phyloP scores from a whole-genome alignment of 2,888 invertebrate genomes.

The Eilema caniola region DNA sequence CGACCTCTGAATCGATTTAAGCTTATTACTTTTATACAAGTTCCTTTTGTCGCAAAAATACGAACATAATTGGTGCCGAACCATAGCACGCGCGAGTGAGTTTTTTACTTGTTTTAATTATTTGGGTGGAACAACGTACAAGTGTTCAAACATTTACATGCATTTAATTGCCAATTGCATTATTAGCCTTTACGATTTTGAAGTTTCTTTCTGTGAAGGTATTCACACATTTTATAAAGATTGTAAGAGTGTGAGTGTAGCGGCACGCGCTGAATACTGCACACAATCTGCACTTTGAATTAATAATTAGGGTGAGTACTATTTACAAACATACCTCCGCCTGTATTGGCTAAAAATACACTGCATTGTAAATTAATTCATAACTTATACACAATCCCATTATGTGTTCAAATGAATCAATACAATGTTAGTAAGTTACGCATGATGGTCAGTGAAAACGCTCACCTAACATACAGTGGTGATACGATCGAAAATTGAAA shows the following conservation, averaged over 20 bases:
- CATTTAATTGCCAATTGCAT: constrained; percentile 21
- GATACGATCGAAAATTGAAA: constrained; percentile 56
- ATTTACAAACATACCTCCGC: constrained; percentile 34
- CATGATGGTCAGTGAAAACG: constrained; percentile 51
- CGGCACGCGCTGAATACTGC: constrained; percentile 20
- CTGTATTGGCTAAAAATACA: constrained; percentile 24
- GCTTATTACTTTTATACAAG: constrained; percentile 27
- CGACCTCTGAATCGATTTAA: constrained; percentile 24
- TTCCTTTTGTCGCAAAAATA: constrained; percentile 19
- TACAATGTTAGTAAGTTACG: constrained; percentile 47
- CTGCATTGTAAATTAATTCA: constrained; percentile 15
- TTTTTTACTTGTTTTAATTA: constrained; percentile 27
- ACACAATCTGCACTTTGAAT: constrained; percentile 9
- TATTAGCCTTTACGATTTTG: constrained; percentile 24
- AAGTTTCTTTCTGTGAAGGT: constrained; percentile 29
- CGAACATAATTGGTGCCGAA: not conserved
- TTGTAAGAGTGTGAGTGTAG: no score
- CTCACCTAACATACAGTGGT: constrained; percentile 33
- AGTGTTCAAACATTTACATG: constrained; percentile 12
- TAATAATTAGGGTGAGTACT: constrained; percentile 20
- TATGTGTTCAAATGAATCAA: constrained; percentile 46
- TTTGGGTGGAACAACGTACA: constrained; percentile 7
- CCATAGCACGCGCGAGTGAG: constrained; percentile 16
- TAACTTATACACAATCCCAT: constrained; percentile 36
- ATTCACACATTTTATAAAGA: constrained; percentile 22